phyloP scores from a whole-genome alignment of 2,888 invertebrate genomes.

The Podotricha telesiphe region DNA sequence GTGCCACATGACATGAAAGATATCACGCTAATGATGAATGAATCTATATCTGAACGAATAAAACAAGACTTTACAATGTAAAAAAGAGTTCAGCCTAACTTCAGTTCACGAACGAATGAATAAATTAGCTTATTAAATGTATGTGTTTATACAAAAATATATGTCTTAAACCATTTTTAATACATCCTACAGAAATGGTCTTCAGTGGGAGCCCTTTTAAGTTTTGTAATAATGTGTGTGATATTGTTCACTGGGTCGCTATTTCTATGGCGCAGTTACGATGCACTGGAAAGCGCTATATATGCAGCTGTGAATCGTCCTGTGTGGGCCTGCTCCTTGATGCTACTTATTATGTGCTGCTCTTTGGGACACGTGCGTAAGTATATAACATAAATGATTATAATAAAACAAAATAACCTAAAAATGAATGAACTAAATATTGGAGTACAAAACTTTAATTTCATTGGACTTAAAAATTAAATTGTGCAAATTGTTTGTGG shows the following conservation, averaged over 20 bases:
- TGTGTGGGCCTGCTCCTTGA: slow-evolving; percentile 79
- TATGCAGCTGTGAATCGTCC: slow-evolving; percentile 84
- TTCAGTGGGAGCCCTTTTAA: slow-evolving; percentile 63
- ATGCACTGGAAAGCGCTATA: slow-evolving; percentile 77
- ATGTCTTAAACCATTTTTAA: neutral
- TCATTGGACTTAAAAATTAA: no score
- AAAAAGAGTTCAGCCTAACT: no score
- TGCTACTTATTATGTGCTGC: slow-evolving; percentile 76
- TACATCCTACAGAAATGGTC: slow-evolving; percentile 72
- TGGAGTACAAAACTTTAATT: no score
- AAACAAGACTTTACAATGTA: no score
- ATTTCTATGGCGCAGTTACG: slow-evolving; percentile 79
- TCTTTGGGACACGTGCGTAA: slow-evolving; percentile 81
- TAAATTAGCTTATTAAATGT: no score
- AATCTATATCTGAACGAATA: no score
- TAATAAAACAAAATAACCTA: no score
- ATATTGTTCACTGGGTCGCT: slow-evolving; percentile 77
- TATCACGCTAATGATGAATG: no score
- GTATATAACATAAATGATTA: slow-evolving; percentile 44
- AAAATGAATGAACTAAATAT: no score
- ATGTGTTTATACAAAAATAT: neutral
- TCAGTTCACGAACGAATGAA: no score
- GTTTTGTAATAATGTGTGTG: slow-evolving; percentile 70
- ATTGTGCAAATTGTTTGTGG: no score
- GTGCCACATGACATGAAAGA: no score